Evolutionary conservation across 1,140 invertebrate species (phyloP).

Genomic region (Bursaphelenchus mucronatus): DNA sequence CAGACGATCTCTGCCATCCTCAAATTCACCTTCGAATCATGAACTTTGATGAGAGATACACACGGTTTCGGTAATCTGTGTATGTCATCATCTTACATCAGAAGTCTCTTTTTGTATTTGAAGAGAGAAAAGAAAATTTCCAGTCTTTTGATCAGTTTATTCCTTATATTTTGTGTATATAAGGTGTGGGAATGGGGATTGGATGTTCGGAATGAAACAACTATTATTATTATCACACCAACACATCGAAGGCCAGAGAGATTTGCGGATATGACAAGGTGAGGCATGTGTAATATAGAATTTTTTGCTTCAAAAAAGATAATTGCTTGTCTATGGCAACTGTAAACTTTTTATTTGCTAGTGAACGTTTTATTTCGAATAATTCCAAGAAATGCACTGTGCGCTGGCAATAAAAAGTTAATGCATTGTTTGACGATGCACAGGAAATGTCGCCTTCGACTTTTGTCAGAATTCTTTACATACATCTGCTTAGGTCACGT

Average conservation of each 20-base stretch:
- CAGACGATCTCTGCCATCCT: too few relatives aligned
- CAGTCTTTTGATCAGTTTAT: too few relatives aligned
- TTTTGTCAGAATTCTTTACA: background rate
- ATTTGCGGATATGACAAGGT: conserved; percentile 80
- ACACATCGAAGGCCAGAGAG: conserved; percentile 82
- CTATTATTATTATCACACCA: conserved; percentile 74
- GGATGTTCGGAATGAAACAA: conserved; percentile 2
- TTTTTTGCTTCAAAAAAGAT: background rate
- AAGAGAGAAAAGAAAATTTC: too few relatives aligned
- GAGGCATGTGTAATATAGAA: background rate
- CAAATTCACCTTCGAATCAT: too few relatives aligned
- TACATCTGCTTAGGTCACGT: background rate
- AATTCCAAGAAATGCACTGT: background rate
- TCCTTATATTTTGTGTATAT: too few relatives aligned
- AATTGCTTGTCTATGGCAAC: background rate
- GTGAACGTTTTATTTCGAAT: background rate
- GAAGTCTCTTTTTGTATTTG: too few relatives aligned
- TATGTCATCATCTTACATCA: too few relatives aligned
- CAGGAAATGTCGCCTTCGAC: background rate
- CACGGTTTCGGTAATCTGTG: too few relatives aligned
- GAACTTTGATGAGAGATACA: too few relatives aligned
- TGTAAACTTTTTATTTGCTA: background rate
- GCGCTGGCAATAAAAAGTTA: too few relatives aligned
- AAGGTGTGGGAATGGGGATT: too few relatives aligned
- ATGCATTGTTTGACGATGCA: background rate